Conservation (phyloP, 2,797 vertebrate species). For the Pristis pectinata region DNA sequence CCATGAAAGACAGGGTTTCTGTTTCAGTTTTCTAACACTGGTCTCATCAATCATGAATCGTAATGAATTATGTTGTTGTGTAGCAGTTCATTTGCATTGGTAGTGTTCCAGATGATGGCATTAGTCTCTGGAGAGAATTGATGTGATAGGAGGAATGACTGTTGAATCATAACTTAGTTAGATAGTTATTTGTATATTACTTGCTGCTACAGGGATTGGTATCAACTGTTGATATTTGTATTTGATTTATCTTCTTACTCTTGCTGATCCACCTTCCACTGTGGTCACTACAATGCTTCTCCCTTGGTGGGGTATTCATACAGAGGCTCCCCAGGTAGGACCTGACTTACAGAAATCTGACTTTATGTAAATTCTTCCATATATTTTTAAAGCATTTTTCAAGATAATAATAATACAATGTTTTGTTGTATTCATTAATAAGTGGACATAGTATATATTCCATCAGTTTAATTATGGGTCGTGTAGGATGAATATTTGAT, state of each 20-base stretch:
- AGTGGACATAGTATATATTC: too few relatives aligned
- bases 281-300: neutral
- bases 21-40: neutral
- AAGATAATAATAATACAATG: too few relatives aligned
- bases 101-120: neutral
- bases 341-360: too few relatives aligned
- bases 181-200: neutral
- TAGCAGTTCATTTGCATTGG: neutral
- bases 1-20: neutral
- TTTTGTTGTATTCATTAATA: too few relatives aligned
- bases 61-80: neutral
- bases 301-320: neutral
- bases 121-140: neutral
- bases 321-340: too few relatives aligned
- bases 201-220: neutral
- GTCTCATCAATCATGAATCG: neutral
- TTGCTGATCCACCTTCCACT: neutral
- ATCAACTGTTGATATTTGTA: neutral
- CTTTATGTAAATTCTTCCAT: too few relatives aligned
- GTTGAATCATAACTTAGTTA: neutral
- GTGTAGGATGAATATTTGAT: too few relatives aligned
- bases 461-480: too few relatives aligned
- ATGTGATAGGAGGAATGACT: neutral
- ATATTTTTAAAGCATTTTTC: too few relatives aligned
- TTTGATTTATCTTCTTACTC: neutral